Percentiles rank a stretch among this genome's conserved stretches.
phyloP scores from a whole-genome alignment of 2,888 invertebrate species.

The Agrotis segetum region DNA sequence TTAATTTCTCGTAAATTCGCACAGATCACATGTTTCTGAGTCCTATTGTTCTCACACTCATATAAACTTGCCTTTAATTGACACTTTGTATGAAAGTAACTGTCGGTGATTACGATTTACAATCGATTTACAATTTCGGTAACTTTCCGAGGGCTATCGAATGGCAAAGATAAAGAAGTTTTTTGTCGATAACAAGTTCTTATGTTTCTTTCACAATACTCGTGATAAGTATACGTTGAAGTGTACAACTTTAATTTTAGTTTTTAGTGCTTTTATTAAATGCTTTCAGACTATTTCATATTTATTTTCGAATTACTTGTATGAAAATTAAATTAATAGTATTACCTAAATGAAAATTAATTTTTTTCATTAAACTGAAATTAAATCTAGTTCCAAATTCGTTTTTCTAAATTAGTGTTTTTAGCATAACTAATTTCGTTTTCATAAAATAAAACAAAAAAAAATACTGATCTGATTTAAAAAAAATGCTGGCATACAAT shows the following conservation, averaged over 20 bases:
- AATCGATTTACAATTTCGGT: constrained; percentile 40
- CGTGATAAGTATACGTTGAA: neutral
- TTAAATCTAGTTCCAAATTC: too few species aligned
- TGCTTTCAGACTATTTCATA: too few species aligned
- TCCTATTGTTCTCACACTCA: constrained; percentile 70
- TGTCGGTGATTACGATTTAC: constrained; percentile 48
- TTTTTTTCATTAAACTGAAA: too few species aligned
- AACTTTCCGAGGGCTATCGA: constrained; percentile 34
- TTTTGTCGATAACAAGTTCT: constrained; percentile 6
- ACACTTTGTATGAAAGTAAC: constrained; percentile 69
- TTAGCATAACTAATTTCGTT: neutral
- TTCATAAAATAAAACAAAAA: neutral
- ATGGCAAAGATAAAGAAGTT: neutral
- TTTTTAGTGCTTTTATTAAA: neutral
- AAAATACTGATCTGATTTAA: neutral
- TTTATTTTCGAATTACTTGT: too few species aligned
- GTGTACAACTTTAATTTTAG: neutral
- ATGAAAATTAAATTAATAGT: too few species aligned
- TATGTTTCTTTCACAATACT: neutral
- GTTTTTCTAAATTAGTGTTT: too few species aligned
- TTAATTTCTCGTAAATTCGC: constrained; percentile 65
- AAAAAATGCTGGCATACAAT: neutral
- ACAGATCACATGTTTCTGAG: constrained; percentile 42
- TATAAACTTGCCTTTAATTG: constrained; percentile 73
- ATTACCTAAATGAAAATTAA: too few species aligned